phyloP scores from a whole-genome alignment of 2,888 invertebrate species.

The Tineola bisselliella region DNA sequence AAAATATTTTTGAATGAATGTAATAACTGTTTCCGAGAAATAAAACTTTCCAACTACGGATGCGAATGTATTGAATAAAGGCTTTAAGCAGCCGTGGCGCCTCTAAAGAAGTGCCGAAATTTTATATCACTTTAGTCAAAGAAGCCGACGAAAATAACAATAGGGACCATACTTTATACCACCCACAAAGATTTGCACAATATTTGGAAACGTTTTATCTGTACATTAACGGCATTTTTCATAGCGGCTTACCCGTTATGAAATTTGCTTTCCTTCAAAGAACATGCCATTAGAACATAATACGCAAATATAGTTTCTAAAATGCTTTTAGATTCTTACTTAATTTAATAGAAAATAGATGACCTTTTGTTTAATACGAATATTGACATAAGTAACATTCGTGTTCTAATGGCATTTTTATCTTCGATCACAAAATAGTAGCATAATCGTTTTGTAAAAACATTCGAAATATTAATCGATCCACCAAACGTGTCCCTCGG shows the following conservation, averaged over 20 bases:
- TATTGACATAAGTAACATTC: background rate
- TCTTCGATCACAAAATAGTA: constrained; percentile 9
- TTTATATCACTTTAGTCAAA: constrained; percentile 47
- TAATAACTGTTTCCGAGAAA: constrained; percentile 45
- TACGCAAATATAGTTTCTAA: background rate
- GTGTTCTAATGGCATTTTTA: constrained; percentile 6
- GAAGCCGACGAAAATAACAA: constrained; percentile 30
- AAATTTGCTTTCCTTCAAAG: background rate
- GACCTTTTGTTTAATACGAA: background rate
- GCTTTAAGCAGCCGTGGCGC: constrained; percentile 34
- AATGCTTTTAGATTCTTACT: background rate
- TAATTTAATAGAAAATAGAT: background rate
- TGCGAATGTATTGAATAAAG: constrained; percentile 13
- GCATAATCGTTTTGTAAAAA: constrained; percentile 20
- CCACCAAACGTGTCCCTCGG: constrained; percentile 32
- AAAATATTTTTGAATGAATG: constrained; percentile 15
- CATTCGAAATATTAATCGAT: constrained; percentile 28
- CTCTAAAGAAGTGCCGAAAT: constrained; percentile 44
- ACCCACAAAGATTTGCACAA: constrained; percentile 45
- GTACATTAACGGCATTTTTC: background rate
- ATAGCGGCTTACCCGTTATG: constrained; percentile 1
- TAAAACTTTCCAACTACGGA: constrained; percentile 43
- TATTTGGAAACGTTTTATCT: constrained; percentile 20
- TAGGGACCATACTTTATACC: constrained; percentile 19
- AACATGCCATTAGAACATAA: too few species aligned